Conservation (phyloP, 1,140 invertebrate genomes). For the Steinernema feltiae region DNA sequence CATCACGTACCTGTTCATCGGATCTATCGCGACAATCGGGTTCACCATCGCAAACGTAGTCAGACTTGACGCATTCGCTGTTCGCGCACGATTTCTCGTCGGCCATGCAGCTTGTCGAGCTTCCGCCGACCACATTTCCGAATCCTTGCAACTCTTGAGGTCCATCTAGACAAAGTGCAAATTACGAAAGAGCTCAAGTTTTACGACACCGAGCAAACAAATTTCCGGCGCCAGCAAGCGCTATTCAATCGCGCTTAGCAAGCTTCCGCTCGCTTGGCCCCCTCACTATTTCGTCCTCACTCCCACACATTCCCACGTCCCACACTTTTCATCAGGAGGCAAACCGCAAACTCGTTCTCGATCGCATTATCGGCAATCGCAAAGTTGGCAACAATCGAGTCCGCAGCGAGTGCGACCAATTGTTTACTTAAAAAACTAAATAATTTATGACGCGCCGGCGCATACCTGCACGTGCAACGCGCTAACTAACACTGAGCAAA, state of each 20-base stretch:
- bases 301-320: conserved; percentile 19
- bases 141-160: conserved; percentile 51
- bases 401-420: background rate
- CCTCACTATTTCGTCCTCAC: background rate
- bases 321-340: conserved; percentile 12
- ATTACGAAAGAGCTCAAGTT: conserved; percentile 7
- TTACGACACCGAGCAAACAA: conserved; percentile 11
- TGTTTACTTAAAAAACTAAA: conserved; percentile 7
- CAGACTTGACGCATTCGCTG: conserved; percentile 78
- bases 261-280: background rate
- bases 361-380: conserved; percentile 43
- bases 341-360: conserved; percentile 33
- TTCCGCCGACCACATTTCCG: background rate
- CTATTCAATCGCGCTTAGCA: background rate
- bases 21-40: conserved; percentile 67
- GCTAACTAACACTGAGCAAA: background rate
- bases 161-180: conserved; percentile 43
- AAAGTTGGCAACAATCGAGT: background rate
- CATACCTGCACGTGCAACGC: conserved; percentile 5
- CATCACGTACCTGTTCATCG: conserved; percentile 63
- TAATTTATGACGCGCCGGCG: background rate
- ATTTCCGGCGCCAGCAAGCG: background rate
- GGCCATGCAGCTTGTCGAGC: conserved; percentile 64
- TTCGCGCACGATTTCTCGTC: conserved; percentile 83
- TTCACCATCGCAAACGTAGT: conserved; percentile 73